Evolutionary conservation across 2,113 vertebrate species (phyloP).

Genomic region (Myrmophylax atrothorax): DNA sequence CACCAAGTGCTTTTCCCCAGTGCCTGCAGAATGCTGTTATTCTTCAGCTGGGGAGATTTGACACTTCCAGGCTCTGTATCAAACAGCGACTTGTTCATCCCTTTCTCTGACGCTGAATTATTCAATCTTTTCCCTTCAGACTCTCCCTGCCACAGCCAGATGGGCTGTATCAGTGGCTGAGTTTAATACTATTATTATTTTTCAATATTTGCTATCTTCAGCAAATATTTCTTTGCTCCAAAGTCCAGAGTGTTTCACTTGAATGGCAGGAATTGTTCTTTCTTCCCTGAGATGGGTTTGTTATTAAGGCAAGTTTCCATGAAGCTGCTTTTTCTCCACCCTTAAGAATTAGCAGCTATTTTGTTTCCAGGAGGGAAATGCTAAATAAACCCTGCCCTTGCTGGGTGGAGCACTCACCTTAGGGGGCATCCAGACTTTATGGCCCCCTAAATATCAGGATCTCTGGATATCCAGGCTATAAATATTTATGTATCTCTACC

Average conservation of each 20-base stretch:
- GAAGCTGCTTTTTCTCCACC: background rate
- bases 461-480: background rate
- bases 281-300: background rate
- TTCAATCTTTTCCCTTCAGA: background rate
- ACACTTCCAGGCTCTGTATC: slow-evolving; percentile 18
- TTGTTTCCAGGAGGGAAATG: background rate
- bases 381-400: background rate
- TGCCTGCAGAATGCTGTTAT: slow-evolving; percentile 15
- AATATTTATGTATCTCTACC: background rate
- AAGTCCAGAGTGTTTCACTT: background rate
- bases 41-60: slow-evolving; percentile 20
- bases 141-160: background rate
- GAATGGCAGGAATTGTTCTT: background rate
- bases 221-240: background rate
- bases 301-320: background rate
- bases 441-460: background rate
- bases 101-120: background rate
- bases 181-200: background rate
- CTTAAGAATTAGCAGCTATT: background rate
- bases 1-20: slow-evolving; percentile 38
- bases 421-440: background rate
- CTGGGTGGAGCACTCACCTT: background rate
- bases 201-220: background rate
- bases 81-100: background rate
- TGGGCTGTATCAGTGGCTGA: background rate